Evolutionary conservation across 2,888 invertebrate species (phyloP), one percentile per base, ranked within the genome.

Genomic region (Saturnia pavonia): DNA sequence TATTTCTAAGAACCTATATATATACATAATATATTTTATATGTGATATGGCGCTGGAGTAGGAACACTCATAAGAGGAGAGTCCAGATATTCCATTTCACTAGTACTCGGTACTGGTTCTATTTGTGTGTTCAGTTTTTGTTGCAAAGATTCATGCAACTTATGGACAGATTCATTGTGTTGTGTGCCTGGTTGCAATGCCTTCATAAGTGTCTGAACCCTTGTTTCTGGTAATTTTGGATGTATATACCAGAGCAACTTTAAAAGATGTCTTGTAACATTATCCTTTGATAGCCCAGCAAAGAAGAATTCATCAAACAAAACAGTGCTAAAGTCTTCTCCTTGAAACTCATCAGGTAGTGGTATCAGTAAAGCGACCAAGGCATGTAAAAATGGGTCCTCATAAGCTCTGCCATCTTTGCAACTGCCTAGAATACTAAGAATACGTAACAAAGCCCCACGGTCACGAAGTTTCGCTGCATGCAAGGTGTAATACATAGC

Each of bases 221-320:
- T 95, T 63, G 95, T 95, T 3, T 96, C 95, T 0, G 98, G 98
- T 72, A 99, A 88, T 88, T 97, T 98, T 27, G 96, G 96, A 88
- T 98, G 96, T 74, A 98, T 96, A 85, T 98, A 98, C 97, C 98
- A 99, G 54, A 99, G 89, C 68, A 99, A 93, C 85, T 99, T 98
- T 67, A 99, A 90, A 83, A 99, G 94, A 93, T 99, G 99, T 69
- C 98, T 95, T 6, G 97, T 97, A 0, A 99, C 98, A 94, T 98
- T 99, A 83, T 99, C 99, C 74, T 97, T 96, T 1, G 96, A 96
- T 25, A 99, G 93, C 0, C 97, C 97, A 71, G 98, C 98, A 88
- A 98, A 97, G 82, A 99, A 97, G 88, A 99, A 99, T 87, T 99
- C 98, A 89, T 99, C 99, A 91, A 99, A 99, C 65, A 99, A 95